phyloP scores from a whole-genome alignment of 2,113 vertebrate genomes.

The Manacus vitellinus region DNA sequence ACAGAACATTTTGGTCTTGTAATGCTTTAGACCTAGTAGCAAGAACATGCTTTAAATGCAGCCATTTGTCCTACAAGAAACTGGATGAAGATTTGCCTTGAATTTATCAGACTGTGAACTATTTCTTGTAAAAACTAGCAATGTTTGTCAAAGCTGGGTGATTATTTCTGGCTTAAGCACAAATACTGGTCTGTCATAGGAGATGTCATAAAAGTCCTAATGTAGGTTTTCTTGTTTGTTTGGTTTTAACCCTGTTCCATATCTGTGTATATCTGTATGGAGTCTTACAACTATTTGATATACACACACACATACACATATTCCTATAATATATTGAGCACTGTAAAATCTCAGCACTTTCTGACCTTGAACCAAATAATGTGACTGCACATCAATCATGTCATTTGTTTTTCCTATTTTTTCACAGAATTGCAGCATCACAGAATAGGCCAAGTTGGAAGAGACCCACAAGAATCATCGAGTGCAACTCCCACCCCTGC shows the following conservation, averaged over 20 bases:
- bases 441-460: neutral
- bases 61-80: constrained; percentile 45
- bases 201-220: neutral
- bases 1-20: constrained; percentile 51
- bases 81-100: constrained; percentile 44
- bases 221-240: neutral
- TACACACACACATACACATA: neutral
- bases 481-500: neutral
- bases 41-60: constrained; percentile 56
- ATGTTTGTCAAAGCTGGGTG: constrained; percentile 10
- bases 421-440: neutral
- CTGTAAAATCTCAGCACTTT: neutral
- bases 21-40: constrained; percentile 50
- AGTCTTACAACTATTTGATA: neutral
- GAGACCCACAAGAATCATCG: neutral
- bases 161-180: neutral
- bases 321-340: neutral
- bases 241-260: neutral
- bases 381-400: fast-evolving
- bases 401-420: neutral
- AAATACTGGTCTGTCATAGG: neutral
- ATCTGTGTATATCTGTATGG: neutral
- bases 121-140: constrained; percentile 51
- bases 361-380: neutral
- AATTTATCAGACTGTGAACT: constrained; percentile 44